Evolutionary conservation across 1,140 invertebrate species (phyloP), one percentile per base, ranked within the genome.

Genomic region (Sitophilus oryzae): DNA sequence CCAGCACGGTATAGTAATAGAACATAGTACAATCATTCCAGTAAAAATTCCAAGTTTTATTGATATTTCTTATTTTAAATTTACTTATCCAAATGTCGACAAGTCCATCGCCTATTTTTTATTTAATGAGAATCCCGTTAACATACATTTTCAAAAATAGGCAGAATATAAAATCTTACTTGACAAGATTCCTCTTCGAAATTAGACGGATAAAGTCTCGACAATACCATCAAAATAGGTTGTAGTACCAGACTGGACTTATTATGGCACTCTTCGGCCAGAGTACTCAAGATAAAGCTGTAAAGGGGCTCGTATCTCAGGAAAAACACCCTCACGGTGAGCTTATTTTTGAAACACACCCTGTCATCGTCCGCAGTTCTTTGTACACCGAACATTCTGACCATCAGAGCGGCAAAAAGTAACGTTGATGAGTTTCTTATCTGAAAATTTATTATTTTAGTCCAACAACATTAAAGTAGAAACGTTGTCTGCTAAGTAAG

Each of bases 351-450:
- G 14, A 82, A 77, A 40, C 80, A 81, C 19, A 86, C 70, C 55
- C 85, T 77, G n/a, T 89, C 81, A n/a, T 77, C 73, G 69, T 88
- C 82, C 52, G 83, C 80, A 0, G 80, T 80, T 50, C 88, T 76
- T 62, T 86, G 85, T 0, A 95, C 93, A 11, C 93, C 93, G 78
- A 98, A 96, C 52, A 93, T 85, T 61, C 93, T 76, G 16, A 83
- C 86, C 55, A 95, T 82, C n/a, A 98, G 72, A 1, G 91, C 79
- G 59, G 86, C 84, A 59, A 93, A 88, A 23, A 96, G 71, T 15
- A 97, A 72, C 0, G 91, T 91, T 0, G 90, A 83, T 0, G 91
- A 85, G 73, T 97, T 98, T 46, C 90, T 77, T 70, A 88, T 84
- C 84, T 88, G 61, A 9, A 30, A n/a, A n/a, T n/a, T n/a, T n/a